A percentile compares a stretch with the other conserved stretches of the same genome.
Evolutionary conservation across 2,797 vertebrate genomes (phyloP).

Genomic region (Anableps anableps): DNA sequence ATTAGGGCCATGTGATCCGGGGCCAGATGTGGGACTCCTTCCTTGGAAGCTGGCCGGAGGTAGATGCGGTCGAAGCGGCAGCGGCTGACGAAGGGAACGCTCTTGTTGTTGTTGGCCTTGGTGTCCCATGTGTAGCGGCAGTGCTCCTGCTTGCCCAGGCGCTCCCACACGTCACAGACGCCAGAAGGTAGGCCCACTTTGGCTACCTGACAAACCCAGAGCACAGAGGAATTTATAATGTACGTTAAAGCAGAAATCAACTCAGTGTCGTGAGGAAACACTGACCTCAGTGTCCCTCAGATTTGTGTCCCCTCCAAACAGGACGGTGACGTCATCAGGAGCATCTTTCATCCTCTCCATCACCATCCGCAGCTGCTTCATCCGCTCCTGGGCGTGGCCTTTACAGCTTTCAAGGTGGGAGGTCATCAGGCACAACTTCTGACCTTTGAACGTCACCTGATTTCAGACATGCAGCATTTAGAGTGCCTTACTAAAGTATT

Average conservation of each 20-base stretch:
- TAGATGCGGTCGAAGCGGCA: slow-evolving; percentile 93
- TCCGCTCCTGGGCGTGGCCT: slow-evolving; percentile 83
- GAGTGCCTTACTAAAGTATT: not conserved
- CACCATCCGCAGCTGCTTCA: slow-evolving; percentile 86
- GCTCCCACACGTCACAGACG: slow-evolving; percentile 91
- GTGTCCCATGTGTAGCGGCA: slow-evolving; percentile 97
- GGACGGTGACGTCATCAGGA: slow-evolving; percentile 84
- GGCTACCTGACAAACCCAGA: slow-evolving; percentile 78
- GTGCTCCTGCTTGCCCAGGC: slow-evolving; percentile 86
- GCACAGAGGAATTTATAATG: not conserved
- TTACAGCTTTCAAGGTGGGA: slow-evolving; percentile 97
- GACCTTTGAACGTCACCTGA: slow-evolving; percentile 85
- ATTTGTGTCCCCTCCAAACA: slow-evolving; percentile 98
- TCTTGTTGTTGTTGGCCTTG: slow-evolving; percentile 88
- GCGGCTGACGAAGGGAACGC: slow-evolving; percentile 73
- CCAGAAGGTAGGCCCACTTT: slow-evolving; percentile 84
- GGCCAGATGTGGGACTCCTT: slow-evolving; percentile 66
- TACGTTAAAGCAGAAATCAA: not conserved
- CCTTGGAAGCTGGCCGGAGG: slow-evolving; percentile 76
- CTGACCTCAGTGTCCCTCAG: slow-evolving; percentile 91
- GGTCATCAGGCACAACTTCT: slow-evolving; percentile 91
- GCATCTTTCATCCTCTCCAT: slow-evolving; percentile 83
- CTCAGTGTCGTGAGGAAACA: not conserved
- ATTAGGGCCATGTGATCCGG: slow-evolving; percentile 90
- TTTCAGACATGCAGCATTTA: not conserved